Evolutionary conservation across 2,888 invertebrate genomes (phyloP), one percentile per base, ranked within the genome.

Genomic region (Philereme vetulata): DNA sequence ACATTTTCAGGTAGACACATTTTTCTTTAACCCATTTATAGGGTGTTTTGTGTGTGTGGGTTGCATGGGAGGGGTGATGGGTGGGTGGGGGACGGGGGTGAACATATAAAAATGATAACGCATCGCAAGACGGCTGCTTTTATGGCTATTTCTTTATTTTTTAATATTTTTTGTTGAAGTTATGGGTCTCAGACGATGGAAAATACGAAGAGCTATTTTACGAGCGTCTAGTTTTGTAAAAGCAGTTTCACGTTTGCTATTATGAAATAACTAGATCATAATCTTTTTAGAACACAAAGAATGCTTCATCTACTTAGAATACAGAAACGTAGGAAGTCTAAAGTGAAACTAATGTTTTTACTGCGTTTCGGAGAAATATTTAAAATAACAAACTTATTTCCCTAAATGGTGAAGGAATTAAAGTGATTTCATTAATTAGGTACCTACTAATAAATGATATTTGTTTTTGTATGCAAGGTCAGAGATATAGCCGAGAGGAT

Each of bases 1-100:
- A 90, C 85, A 87, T 90, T 90, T 89, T 89, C 92, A 92, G 91
- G 92, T 92, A 92, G 92, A 92, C 91, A 92, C 92, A 92, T 91
- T 90, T 91, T 90, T 91, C 90, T 90, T 89, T 91, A 92, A 92
- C 91, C 90, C 88, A 90, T 91, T 91, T 91, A 91, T 90, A 88
- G 84, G 76, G 79, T 76, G 80, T 76, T 78, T 74, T 75, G 74
- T 80, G 85, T 81, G 88, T 85, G 87, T 76, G 83, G 74, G 78
- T 71, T 66, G 65, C 87, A 88, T 82, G 65, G 76, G 79, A 77
- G 83, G 72, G 70, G 72, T 73, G 77, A 82, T 74, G 60, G 74
- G 81, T 86, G 84, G 79, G 81, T 80, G 71, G 78, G 78, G 70
- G 74, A 21, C 21, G 78, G 77, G 82, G 84, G 74, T 64, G 82